Conservation (phyloP, 1,140 invertebrate species). For the Drosophila sucinea region DNA sequence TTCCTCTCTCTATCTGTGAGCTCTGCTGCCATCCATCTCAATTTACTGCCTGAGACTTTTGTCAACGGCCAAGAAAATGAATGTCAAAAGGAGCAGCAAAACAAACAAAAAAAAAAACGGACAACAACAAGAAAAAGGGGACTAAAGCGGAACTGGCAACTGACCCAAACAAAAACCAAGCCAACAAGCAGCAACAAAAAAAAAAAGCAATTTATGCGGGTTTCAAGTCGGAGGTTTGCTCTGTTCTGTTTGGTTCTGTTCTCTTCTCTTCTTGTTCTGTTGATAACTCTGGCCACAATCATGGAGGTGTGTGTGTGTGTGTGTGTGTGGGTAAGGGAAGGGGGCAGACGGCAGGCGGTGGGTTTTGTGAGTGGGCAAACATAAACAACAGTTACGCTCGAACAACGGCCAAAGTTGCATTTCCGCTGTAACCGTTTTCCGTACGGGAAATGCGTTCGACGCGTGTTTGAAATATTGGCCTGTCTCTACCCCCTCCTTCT, state of each 20-base stretch:
- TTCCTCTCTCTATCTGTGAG: not conserved
- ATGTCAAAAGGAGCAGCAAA: slow-evolving; percentile 33
- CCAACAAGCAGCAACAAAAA: slow-evolving; percentile 25
- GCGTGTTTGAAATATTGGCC: slow-evolving; percentile 64
- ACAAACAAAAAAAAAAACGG: not conserved
- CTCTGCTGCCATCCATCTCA: slow-evolving; percentile 43
- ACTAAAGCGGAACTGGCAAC: slow-evolving; percentile 20
- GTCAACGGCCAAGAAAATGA: slow-evolving; percentile 61
- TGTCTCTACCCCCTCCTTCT: slow-evolving; percentile 4
- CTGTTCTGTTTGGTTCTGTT: not conserved
- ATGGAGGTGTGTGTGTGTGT: slow-evolving; percentile 19
- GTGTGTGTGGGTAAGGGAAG: not conserved
- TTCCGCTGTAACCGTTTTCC: slow-evolving; percentile 66
- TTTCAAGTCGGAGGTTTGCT: slow-evolving; percentile 12
- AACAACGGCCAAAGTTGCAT: slow-evolving; percentile 62
- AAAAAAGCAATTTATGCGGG: slow-evolving; percentile 51
- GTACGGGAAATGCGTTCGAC: slow-evolving; percentile 63
- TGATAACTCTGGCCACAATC: slow-evolving; percentile 43
- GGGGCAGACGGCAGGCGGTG: not conserved
- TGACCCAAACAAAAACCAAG: slow-evolving; percentile 22
- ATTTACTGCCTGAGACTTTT: slow-evolving; percentile 62
- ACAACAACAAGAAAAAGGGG: slow-evolving; percentile 1
- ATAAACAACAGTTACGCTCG: slow-evolving; percentile 64
- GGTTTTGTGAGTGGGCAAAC: slow-evolving; percentile 44
- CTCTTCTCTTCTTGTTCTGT: slow-evolving; percentile 26